Conservation (phyloP, 2,888 invertebrate genomes). For the Lamellibrachia columna region DNA sequence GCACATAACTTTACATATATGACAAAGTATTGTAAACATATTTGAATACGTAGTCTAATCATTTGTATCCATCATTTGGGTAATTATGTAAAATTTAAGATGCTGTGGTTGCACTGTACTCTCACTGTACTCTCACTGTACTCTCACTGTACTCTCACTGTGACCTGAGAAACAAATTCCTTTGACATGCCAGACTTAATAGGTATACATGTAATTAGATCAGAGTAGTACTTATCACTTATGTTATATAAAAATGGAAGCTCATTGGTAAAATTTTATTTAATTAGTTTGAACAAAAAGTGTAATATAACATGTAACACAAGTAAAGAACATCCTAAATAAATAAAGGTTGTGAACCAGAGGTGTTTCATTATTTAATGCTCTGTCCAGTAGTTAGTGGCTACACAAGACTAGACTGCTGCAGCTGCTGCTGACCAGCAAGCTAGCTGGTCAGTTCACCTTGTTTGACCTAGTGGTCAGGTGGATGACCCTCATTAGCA, state of each 20-base stretch:
- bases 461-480: background rate
- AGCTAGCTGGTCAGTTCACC: background rate
- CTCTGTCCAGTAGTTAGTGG: background rate
- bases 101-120: background rate
- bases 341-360: background rate
- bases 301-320: background rate
- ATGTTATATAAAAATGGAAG: background rate
- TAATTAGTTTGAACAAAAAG: background rate
- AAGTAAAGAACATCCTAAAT: background rate
- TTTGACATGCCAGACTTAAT: too few relatives aligned
- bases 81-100: background rate
- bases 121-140: background rate
- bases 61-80: background rate
- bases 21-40: background rate
- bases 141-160: too few relatives aligned
- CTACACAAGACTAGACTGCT: background rate
- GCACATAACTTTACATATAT: background rate
- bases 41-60: background rate
- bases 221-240: background rate
- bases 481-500: constrained; percentile 5
- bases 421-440: background rate
- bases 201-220: too few relatives aligned
- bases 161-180: too few relatives aligned
- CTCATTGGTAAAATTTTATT: background rate
- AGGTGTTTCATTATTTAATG: background rate